Conservation (phyloP, 2,113 vertebrate genomes). For the Alligator sinensis region DNA sequence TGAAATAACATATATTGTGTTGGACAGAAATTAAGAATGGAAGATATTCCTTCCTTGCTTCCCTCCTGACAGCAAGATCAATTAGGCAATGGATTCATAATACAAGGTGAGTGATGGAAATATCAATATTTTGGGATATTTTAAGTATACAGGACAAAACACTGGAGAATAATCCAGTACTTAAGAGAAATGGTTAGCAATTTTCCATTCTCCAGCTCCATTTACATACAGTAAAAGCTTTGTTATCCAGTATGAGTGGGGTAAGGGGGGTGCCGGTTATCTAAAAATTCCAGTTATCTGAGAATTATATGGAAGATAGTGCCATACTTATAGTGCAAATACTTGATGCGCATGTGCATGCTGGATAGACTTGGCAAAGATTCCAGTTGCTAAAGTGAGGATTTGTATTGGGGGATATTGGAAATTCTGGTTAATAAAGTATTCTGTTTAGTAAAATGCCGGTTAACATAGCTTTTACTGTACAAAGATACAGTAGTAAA, state of each 20-base stretch:
- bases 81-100: background rate
- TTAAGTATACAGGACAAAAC: background rate
- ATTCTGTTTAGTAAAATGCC: no score
- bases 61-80: rapidly evolving
- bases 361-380: no score
- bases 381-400: no score
- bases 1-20: background rate
- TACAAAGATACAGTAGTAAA: background rate
- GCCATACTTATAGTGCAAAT: no score
- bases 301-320: no score
- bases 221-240: background rate
- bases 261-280: no score
- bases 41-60: background rate
- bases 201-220: background rate
- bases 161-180: rapidly evolving
- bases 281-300: no score
- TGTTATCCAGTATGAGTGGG: no score
- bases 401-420: no score
- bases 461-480: no score
- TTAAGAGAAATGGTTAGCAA: background rate
- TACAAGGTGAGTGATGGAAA: background rate
- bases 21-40: background rate
- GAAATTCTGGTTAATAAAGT: no score
- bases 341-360: no score
- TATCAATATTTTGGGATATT: background rate